Base-by-base conservation (phyloP, 2,797 vertebrate genomes). In the Adelosebastes latens region DNA sequence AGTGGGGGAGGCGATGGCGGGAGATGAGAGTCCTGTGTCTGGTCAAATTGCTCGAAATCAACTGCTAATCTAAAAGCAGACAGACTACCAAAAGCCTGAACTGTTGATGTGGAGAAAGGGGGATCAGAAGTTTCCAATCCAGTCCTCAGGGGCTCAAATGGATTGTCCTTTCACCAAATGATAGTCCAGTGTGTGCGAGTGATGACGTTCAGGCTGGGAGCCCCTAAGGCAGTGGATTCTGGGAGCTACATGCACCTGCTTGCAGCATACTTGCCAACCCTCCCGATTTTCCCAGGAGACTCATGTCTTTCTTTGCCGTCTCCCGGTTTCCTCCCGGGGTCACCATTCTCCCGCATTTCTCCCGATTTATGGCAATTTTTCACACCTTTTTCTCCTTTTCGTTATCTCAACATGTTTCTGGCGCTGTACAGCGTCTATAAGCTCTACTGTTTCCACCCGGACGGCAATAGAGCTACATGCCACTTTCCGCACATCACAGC, bases 61-160 rank as follows among this genome's bases (percentile, higher is more conserved):
- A 34, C 55, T 4, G 20, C 10, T 14, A 69, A 32, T 65, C 76
- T 66, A 81, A 78, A 80, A 83, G 71, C 72, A 66, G 20, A 60
- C 8, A 27, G 2, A 56, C 31, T 52, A 42, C 9, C 53, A 72
- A 52, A 59, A 46, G n/a, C 60, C 75, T 72, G 56, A 13, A 42
- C 22, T 27, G 36, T 29, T 32, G 59, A 13, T 3, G 61, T 39
- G 29, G 24, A 20, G 22, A 27, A 53, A 25, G 65, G 61, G 65
- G 61, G n/a, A 46, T 55, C 61, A 82, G 72, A 83, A 66, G 25
- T 52, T 72, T 88, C 86, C 84, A 85, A 85, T 88, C 92, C 91
- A 91, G 84, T 90, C 88, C 91, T 92, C 88, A 86, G 84, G 89
- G 88, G 88, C 90, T 92, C 60, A 22, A 5, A 59, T n/a, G 16